Percentiles rank a stretch among this genome's conserved stretches.
Conservation (phyloP, 2,113 vertebrate species). For the Syngnathus floridae region DNA sequence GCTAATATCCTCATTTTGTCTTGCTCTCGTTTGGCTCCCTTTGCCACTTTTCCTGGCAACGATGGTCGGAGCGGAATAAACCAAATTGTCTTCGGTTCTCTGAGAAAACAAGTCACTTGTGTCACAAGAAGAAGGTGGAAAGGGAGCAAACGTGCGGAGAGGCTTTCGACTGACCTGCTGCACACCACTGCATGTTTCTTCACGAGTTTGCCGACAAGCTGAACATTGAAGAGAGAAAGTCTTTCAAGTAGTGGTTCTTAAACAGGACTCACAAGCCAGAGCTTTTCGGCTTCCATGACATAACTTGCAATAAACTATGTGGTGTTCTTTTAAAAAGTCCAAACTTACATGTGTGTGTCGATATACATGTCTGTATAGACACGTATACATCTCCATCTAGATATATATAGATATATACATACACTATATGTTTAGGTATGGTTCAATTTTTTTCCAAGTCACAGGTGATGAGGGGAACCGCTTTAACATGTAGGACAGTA, state of each 20-base stretch:
- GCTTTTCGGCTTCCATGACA: not conserved
- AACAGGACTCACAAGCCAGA: not conserved
- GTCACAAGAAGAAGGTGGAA: not conserved
- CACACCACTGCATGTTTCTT: not conserved
- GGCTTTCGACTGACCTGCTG: conserved; percentile 1
- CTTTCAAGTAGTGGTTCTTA: not conserved
- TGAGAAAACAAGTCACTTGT: not conserved
- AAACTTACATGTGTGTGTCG: no score
- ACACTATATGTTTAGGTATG: no score
- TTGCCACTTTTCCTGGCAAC: not conserved
- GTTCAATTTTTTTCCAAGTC: no score
- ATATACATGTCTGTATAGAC: no score
- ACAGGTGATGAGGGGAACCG: no score
- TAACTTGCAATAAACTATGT: no score
- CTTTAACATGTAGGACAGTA: no score
- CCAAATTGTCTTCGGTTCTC: not conserved
- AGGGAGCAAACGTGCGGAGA: not conserved
- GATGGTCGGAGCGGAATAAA: not conserved
- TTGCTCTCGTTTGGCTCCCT: no score
- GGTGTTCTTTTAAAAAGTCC: no score
- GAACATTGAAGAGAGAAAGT: not conserved
- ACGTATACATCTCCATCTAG: no score
- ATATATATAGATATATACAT: no score
- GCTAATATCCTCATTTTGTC: not conserved
- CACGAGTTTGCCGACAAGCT: not conserved